Evolutionary conservation across 2,797 vertebrate genomes (phyloP), one percentile per base, ranked within the genome.

Genomic region (Euthynnus affinis): DNA sequence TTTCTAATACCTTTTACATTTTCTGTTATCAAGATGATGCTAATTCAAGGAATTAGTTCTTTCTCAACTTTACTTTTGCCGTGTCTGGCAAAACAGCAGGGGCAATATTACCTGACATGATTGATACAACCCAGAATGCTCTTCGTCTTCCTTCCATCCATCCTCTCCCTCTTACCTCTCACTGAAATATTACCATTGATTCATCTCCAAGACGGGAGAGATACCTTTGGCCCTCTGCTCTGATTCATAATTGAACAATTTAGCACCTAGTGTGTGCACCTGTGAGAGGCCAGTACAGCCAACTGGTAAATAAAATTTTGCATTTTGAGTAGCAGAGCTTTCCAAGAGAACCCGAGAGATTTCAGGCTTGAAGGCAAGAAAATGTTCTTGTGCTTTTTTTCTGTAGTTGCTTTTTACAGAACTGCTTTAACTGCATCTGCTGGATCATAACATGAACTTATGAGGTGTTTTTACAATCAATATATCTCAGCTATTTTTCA

Each of bases 241-340:
- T 65, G 57, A 69, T 69, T 52, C 2, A 8, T 78, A 82, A 85
- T 56, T 80, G 61, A 74, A 61, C 70, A 81, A 79, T 84, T 84
- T 77, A 56, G 69, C 63, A 56, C 74, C 32, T 37, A 18, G 60
- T 25, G 34, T 57, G 72, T 82, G 52, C 71, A 77, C 49, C 79
- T 20, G 74, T 46, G 58, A 71, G 29, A n/a, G 25, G n/a, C 25
- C 32, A 48, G 4, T 55, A n/a, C 23, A 56, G 17, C 70, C 23
- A 74, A 55, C 27, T 40, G 22, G 5, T 48, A 46, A 78, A 73
- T 64, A 4, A 15, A 52, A 56, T 40, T 48, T 20, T 27, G 9
- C 12, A 71, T 62, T 76, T 76, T 60, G 29, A 57, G 34, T 37
- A 37, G 46, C 55, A 27, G 12, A 3, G 0, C 22, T 70, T 52